A percentile compares a stretch with the other conserved stretches of the same genome.
These are phyloP conservation scores for Thera britannica DNA, from an alignment of 2,888 invertebrate species.

Conservation along the genomic window DNA sequence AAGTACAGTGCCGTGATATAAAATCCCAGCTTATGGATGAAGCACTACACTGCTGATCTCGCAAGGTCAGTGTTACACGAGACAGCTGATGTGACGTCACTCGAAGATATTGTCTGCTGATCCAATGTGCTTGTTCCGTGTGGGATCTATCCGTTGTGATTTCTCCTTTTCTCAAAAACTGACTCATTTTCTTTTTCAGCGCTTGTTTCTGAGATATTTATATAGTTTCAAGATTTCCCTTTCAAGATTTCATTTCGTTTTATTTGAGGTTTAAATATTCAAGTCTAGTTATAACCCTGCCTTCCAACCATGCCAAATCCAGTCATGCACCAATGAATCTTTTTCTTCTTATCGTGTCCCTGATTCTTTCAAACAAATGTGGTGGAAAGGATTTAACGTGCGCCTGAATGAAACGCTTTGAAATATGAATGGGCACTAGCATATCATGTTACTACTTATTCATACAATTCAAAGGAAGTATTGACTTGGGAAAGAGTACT, in stretches of 20 bases:
- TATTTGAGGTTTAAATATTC: neutral
- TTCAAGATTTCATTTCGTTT: neutral
- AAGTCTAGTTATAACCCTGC: neutral
- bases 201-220: neutral
- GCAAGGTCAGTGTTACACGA: constrained; percentile 37
- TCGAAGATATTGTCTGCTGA: constrained; percentile 26
- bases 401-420: too few relatives aligned
- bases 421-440: too few relatives aligned
- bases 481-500: too few relatives aligned
- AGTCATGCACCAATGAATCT: too few relatives aligned
- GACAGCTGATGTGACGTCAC: constrained; percentile 42
- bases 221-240: too few relatives aligned
- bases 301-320: neutral
- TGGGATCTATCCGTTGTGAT: constrained; percentile 14
- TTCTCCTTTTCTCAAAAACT: neutral
- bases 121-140: constrained; percentile 15
- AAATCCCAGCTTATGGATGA: constrained; percentile 34
- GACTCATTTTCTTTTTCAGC: neutral
- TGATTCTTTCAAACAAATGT: too few relatives aligned
- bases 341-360: too few relatives aligned
- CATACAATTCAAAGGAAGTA: too few relatives aligned
- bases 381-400: too few relatives aligned
- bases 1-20: constrained; percentile 14
- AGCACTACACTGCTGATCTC: constrained; percentile 36
- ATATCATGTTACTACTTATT: too few relatives aligned